Evolutionary conservation across 53 echinoderm and acorn worm species (phyloP).

Genomic region (Paracentrotus lividus): DNA sequence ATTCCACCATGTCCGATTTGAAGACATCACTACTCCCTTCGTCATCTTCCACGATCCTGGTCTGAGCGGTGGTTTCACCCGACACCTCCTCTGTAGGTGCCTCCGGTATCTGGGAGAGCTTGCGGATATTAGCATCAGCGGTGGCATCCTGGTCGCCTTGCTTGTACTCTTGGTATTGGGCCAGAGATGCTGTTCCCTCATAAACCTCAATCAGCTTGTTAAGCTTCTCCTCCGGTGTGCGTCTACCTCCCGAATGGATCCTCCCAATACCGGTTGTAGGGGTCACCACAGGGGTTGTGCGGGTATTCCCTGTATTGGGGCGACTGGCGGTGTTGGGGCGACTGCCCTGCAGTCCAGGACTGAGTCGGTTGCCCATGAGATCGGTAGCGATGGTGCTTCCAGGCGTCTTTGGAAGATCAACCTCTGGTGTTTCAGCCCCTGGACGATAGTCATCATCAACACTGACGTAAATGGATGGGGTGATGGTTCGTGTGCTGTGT

Average conservation of each 20-base stretch:
- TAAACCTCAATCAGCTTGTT: constrained; percentile 94
- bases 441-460: constrained; percentile 77
- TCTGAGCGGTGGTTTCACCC: background rate
- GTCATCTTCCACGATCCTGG: constrained; percentile 27
- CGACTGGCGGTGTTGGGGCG: constrained; percentile 35
- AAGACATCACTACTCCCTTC: constrained; percentile 12
- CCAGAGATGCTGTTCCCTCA: constrained; percentile 46
- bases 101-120: constrained; percentile 64
- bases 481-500: constrained; percentile 79
- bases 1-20: background rate
- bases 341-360: constrained; percentile 43
- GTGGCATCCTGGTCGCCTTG: constrained; percentile 66
- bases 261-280: constrained; percentile 26
- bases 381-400: constrained; percentile 50
- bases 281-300: background rate
- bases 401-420: constrained; percentile 82
- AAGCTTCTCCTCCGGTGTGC: constrained; percentile 92
- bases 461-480: constrained; percentile 83
- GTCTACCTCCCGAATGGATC: constrained; percentile 67
- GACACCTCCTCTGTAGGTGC: constrained; percentile 12
- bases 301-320: constrained; percentile 7
- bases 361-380: constrained; percentile 60
- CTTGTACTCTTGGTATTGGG: constrained; percentile 26
- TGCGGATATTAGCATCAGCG: constrained; percentile 76
- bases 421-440: constrained; percentile 72